Evolutionary conservation across 2,797 vertebrate genomes (phyloP).

Genomic region (Yasuhikotakia modesta): DNA sequence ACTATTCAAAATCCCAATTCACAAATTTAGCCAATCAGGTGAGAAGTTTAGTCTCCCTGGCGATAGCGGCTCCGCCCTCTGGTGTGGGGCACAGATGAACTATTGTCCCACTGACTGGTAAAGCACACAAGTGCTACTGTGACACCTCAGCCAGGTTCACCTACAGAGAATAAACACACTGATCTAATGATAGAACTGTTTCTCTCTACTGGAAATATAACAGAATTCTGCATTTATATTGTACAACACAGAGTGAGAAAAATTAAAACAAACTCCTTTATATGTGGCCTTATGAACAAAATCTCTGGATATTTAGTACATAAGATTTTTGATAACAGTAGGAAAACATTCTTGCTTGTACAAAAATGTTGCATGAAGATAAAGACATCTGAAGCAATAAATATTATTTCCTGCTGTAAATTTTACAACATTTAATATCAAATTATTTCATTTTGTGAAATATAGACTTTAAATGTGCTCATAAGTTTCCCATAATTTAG

Average conservation of each 20-base stretch:
- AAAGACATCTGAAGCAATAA: neutral
- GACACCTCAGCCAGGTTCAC: conserved; percentile 33
- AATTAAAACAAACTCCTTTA: neutral
- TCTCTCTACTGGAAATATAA: neutral
- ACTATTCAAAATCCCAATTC: conserved; percentile 64
- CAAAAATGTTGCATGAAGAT: too few relatives aligned
- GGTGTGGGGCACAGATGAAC: conserved; percentile 72
- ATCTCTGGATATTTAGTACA: neutral
- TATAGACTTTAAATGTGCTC: neutral
- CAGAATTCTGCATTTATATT: conserved; percentile 1
- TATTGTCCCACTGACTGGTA: conserved; percentile 70
- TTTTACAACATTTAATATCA: neutral
- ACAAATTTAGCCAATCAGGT: conserved; percentile 69
- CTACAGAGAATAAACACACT: conserved; percentile 33
- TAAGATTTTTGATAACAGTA: neutral
- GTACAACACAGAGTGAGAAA: neutral
- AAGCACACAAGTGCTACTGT: conserved; percentile 45
- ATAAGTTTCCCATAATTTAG: neutral
- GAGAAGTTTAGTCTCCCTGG: conserved; percentile 60
- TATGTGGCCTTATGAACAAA: neutral
- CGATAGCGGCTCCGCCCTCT: conserved; percentile 60
- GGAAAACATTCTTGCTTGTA: neutral
- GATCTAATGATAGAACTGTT: conserved; percentile 2
- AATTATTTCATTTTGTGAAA: neutral
- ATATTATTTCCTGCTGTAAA: neutral